A percentile compares a stretch with the other conserved stretches of the same genome.
Evolutionary conservation across 1,140 invertebrate species (phyloP).

Genomic region (Piezodorus guildinii): DNA sequence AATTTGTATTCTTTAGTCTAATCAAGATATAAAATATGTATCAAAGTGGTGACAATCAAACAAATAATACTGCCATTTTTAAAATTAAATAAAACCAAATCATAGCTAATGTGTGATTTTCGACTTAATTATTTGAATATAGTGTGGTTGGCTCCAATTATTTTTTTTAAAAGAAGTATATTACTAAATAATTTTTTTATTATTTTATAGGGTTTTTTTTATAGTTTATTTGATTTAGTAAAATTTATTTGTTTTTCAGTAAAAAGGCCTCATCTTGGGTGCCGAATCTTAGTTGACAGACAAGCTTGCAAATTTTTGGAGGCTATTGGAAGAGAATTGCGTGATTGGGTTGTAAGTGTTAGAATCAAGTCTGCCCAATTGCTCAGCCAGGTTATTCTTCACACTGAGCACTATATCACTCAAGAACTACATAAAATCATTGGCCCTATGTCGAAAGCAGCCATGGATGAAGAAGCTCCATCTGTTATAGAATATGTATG

Average conservation of each 20-base stretch:
- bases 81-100: too few species aligned
- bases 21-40: too few species aligned
- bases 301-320: slow-evolving; percentile 53
- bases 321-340: slow-evolving; percentile 51
- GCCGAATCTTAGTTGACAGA: slow-evolving; percentile 54
- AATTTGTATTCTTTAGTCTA: too few species aligned
- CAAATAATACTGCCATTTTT: too few species aligned
- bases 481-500: slow-evolving; percentile 42
- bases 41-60: too few species aligned
- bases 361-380: slow-evolving; percentile 59
- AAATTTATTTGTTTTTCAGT: slow-evolving; percentile 34
- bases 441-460: slow-evolving; percentile 39
- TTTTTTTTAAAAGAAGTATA: too few species aligned
- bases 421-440: slow-evolving; percentile 50
- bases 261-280: slow-evolving; percentile 59
- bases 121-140: too few species aligned
- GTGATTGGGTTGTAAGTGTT: slow-evolving; percentile 58
- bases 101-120: too few species aligned
- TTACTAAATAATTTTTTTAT: not conserved
- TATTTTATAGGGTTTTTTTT: not conserved
- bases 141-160: too few species aligned
- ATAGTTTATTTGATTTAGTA: not conserved
- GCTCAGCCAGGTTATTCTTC: slow-evolving; percentile 51
- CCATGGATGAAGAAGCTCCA: slow-evolving; percentile 45
- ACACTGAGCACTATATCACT: slow-evolving; percentile 55